Conservation (phyloP, 2,888 invertebrate species). For the Microplitis manilae region DNA sequence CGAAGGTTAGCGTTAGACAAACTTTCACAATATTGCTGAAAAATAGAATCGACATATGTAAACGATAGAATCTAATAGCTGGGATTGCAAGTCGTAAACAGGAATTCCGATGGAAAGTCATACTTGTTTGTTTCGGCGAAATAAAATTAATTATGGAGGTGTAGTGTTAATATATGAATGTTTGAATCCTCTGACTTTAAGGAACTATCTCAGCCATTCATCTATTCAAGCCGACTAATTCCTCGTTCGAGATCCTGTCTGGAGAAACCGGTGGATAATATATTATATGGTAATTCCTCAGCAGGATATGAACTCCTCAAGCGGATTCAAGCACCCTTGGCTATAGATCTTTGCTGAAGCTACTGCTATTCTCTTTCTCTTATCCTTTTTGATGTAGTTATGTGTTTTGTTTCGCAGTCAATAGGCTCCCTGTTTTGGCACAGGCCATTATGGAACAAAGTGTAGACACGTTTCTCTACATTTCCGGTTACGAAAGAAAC, state of each 20-base stretch:
- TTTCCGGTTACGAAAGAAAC: background rate
- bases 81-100: background rate
- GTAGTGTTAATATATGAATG: background rate
- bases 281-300: constrained; percentile 5
- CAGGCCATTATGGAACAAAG: background rate
- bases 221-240: constrained; percentile 9
- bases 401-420: background rate
- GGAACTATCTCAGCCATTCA: background rate
- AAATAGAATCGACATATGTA: background rate
- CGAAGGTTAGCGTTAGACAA: background rate
- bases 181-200: background rate
- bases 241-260: constrained; percentile 4
- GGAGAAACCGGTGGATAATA: constrained; percentile 6
- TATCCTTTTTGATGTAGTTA: background rate
- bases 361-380: no score
- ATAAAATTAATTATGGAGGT: background rate
- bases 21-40: background rate
- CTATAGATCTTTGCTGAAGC: background rate
- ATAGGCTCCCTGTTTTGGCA: background rate
- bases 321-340: constrained; percentile 1
- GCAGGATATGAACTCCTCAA: constrained; percentile 17
- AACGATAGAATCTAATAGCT: background rate
- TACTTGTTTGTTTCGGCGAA: background rate
- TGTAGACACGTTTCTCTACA: background rate
- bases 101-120: background rate